Percentiles rank a stretch among this genome's conserved stretches.
These are phyloP conservation scores for Pelobates fuscus DNA, from an alignment of 2,113 vertebrate genomes.

Conservation along the genomic window DNA sequence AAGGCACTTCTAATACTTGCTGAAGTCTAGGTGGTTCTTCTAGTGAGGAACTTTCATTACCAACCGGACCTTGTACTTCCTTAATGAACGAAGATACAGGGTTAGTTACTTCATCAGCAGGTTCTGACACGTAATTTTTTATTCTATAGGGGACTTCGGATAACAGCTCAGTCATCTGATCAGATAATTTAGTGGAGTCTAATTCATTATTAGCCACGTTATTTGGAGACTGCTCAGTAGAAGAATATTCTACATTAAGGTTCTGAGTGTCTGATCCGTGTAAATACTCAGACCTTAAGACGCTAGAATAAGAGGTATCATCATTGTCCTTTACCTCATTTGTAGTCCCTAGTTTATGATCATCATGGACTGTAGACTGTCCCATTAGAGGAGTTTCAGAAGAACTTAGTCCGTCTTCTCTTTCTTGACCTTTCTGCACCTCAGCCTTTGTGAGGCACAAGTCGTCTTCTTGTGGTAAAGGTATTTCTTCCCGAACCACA, in stretches of 20 bases:
- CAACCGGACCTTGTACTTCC: no score
- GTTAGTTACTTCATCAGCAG: background rate
- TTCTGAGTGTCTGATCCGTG: background rate
- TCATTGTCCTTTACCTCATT: background rate
- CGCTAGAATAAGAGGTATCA: no score
- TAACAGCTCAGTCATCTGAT: constrained; percentile 70
- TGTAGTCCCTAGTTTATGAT: background rate
- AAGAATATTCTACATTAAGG: background rate
- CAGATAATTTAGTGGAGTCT: constrained; percentile 49
- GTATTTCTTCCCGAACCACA: no score
- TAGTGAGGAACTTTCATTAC: background rate
- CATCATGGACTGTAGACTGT: background rate
- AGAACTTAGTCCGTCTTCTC: background rate
- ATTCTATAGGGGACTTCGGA: constrained; percentile 73
- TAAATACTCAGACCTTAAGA: background rate
- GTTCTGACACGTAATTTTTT: constrained; percentile 48
- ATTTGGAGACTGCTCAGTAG: background rate
- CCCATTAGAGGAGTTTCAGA: no score
- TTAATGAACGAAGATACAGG: no score
- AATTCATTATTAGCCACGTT: background rate
- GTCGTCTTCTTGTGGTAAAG: constrained; percentile 3
- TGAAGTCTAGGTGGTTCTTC: background rate
- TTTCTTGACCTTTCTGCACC: background rate
- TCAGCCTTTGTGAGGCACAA: background rate
- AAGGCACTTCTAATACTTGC: background rate